These are phyloP conservation scores for Lomographa bimaculata DNA, from an alignment of 2,888 invertebrate genomes.

Conservation along the genomic window DNA sequence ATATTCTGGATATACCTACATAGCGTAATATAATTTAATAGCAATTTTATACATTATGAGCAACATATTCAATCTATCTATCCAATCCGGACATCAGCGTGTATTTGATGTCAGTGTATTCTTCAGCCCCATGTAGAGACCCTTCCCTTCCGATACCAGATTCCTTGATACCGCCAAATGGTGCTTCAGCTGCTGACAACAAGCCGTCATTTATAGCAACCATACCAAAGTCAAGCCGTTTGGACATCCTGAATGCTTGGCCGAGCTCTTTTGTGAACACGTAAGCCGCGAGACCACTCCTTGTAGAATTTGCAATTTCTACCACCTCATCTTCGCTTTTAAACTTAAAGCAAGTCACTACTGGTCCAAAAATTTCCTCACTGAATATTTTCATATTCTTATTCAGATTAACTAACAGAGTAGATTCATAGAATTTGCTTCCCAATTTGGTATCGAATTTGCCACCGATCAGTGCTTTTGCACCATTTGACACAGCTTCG, in stretches of 20 bases:
- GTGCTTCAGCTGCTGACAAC: slow-evolving; percentile 95
- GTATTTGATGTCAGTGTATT: slow-evolving; percentile 96
- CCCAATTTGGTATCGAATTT: slow-evolving; percentile 86
- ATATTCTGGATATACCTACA: too few species aligned
- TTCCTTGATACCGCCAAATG: slow-evolving; percentile 99
- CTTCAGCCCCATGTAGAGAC: slow-evolving; percentile 95
- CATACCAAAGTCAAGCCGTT: slow-evolving; percentile 95
- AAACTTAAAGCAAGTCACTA: slow-evolving; percentile 93
- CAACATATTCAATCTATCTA: too few species aligned
- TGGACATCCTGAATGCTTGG: slow-evolving; percentile 95
- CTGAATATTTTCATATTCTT: slow-evolving; percentile 91
- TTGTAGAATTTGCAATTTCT: slow-evolving; percentile 91
- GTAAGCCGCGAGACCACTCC: slow-evolving; percentile 96
- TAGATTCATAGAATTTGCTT: slow-evolving; percentile 93
- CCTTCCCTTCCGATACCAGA: slow-evolving; percentile 98
- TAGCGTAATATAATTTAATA: too few species aligned
- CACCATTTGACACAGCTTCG: slow-evolving; percentile 94
- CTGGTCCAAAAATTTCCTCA: slow-evolving; percentile 98
- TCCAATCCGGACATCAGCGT: slow-evolving; percentile 86
- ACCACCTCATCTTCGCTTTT: slow-evolving; percentile 94
- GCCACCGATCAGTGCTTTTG: slow-evolving; percentile 90
- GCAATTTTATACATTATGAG: too few species aligned
- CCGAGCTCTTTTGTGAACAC: slow-evolving; percentile 95
- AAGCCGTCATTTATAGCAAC: slow-evolving; percentile 98
- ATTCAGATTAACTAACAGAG: slow-evolving; percentile 91